Evolutionary conservation across 2,113 vertebrate species (phyloP).

Genomic region (Phyllostomus discolor): DNA sequence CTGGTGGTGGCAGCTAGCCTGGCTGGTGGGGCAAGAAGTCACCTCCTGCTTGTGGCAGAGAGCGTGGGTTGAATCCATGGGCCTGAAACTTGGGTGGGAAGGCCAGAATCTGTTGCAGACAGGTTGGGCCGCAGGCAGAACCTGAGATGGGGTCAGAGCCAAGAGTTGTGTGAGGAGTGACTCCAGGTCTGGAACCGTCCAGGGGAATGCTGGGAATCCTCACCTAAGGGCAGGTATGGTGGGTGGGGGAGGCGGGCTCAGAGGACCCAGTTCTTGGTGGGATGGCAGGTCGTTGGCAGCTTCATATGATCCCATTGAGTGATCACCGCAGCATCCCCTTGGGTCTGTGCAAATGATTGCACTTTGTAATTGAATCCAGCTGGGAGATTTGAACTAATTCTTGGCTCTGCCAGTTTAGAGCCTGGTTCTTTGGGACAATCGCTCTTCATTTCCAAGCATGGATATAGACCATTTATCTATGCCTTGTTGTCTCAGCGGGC

Average conservation of each 20-base stretch:
- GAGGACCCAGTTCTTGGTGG: not conserved
- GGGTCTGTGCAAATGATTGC: not conserved
- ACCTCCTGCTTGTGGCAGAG: not conserved
- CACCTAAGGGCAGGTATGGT: not conserved
- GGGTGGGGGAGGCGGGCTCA: not conserved
- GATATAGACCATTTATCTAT: constrained; percentile 26
- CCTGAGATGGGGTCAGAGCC: not conserved
- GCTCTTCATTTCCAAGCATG: constrained; percentile 7
- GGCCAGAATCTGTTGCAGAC: not conserved
- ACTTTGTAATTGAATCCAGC: not conserved
- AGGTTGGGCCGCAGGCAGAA: not conserved
- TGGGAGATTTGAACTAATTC: not conserved
- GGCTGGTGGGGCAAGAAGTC: not conserved
- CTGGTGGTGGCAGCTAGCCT: not conserved
- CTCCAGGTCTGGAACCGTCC: not conserved
- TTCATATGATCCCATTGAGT: not conserved
- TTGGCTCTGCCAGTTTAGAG: not conserved
- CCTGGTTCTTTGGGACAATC: not conserved
- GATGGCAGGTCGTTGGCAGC: not conserved
- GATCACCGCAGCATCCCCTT: not conserved
- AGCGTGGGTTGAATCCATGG: not conserved
- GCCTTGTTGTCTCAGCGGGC: constrained; percentile 54
- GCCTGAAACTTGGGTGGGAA: not conserved
- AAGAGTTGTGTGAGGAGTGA: not conserved
- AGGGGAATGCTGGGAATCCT: not conserved